Conservation (phyloP, 92 coral and sea anemone genomes). For the Palythoa caribaeorum region DNA sequence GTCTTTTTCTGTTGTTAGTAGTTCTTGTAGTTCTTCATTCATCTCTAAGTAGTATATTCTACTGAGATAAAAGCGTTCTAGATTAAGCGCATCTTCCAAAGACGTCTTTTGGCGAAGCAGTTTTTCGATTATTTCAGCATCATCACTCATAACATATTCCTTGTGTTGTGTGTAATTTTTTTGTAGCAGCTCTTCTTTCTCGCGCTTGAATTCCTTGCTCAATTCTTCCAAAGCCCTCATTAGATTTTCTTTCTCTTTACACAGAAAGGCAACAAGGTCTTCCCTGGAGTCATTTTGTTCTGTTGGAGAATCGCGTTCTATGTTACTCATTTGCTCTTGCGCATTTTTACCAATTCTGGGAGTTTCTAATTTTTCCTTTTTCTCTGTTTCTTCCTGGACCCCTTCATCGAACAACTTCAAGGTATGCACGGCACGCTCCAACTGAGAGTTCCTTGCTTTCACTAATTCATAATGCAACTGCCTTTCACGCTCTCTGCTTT, state of each 20-base stretch:
- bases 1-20: conserved; percentile 61
- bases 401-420: conserved; percentile 38
- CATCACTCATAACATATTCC: conserved; percentile 78
- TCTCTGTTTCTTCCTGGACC: conserved; percentile 6
- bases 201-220: conserved; percentile 69
- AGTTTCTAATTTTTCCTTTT: background rate
- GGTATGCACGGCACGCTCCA: background rate
- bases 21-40: conserved; percentile 89
- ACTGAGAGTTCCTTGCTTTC: conserved; percentile 5
- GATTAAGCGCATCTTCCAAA: conserved; percentile 81
- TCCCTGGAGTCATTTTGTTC: conserved; percentile 46
- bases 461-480: conserved; percentile 8
- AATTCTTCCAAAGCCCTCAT: conserved; percentile 73
- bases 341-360: no score
- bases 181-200: conserved; percentile 70
- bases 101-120: conserved; percentile 78
- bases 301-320: background rate
- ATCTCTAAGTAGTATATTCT: conserved; percentile 90
- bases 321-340: no score
- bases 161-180: conserved; percentile 80
- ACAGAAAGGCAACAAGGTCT: conserved; percentile 65
- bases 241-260: conserved; percentile 81
- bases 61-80: conserved; percentile 89
- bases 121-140: conserved; percentile 82
- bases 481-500: conserved; percentile 15